Percentiles rank a stretch among this genome's conserved stretches.
Conservation (phyloP, 2,888 invertebrate genomes). For the Torymus texanus region DNA sequence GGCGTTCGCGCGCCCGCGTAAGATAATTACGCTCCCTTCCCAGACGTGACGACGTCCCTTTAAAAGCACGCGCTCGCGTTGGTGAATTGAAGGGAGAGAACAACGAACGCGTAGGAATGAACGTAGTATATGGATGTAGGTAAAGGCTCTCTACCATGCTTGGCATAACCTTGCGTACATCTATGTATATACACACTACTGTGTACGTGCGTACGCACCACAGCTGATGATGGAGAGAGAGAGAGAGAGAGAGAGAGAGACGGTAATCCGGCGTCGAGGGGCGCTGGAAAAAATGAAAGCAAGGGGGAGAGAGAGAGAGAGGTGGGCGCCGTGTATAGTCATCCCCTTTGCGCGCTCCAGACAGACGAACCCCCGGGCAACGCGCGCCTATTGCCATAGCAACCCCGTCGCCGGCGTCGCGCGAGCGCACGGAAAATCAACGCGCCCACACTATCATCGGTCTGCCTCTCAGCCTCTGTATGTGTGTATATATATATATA, state of each 20-base stretch:
- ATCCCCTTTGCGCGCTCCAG: slow-evolving; percentile 70
- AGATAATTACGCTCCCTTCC: slow-evolving; percentile 12
- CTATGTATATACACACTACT: too few species aligned
- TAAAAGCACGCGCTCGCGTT: slow-evolving; percentile 26
- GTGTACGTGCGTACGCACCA: slow-evolving; percentile 50
- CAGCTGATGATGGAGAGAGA: slow-evolving; percentile 59
- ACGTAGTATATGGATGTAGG: slow-evolving; percentile 46
- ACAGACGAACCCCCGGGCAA: slow-evolving; percentile 68
- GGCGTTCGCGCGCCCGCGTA: background rate
- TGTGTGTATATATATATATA: too few species aligned
- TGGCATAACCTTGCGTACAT: slow-evolving; percentile 34
- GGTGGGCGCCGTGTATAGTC: slow-evolving; percentile 55
- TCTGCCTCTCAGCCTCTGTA: slow-evolving; percentile 56
- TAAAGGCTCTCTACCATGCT: slow-evolving; percentile 40
- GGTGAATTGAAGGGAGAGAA: background rate
- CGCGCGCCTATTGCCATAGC: slow-evolving; percentile 69
- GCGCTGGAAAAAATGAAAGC: slow-evolving; percentile 13
- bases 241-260: slow-evolving; percentile 54
- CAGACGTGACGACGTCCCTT: slow-evolving; percentile 18
- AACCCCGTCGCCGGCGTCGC: slow-evolving; percentile 64
- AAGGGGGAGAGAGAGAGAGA: slow-evolving; percentile 40
- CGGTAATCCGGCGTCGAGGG: slow-evolving; percentile 25
- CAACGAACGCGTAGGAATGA: slow-evolving; percentile 1
- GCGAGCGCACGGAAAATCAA: slow-evolving; percentile 50
- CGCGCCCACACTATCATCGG: slow-evolving; percentile 59